Percentiles rank a stretch among this genome's conserved stretches.
phyloP scores from a whole-genome alignment of 2,113 vertebrate species.

The Chionodraco myersi region DNA sequence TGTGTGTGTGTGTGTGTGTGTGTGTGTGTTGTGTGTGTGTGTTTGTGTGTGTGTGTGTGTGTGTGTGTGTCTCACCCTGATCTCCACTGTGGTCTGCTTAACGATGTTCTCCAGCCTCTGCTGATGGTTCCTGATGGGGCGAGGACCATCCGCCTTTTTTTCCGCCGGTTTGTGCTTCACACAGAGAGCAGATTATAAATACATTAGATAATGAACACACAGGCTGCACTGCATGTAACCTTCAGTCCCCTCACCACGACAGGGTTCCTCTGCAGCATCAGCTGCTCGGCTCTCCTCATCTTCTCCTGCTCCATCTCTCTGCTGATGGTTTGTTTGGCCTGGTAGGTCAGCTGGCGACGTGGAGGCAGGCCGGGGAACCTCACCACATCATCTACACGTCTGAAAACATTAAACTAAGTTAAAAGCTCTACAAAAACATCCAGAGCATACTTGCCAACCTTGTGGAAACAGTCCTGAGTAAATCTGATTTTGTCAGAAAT shows the following conservation, averaged over 20 bases:
- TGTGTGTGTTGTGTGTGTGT: background rate
- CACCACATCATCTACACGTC: slow-evolving; percentile 90
- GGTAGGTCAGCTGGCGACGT: slow-evolving; percentile 92
- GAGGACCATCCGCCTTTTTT: slow-evolving; percentile 57
- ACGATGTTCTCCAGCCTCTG: slow-evolving; percentile 89
- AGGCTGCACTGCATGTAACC: too few relatives aligned
- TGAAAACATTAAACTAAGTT: slow-evolving; percentile 57
- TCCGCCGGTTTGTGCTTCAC: slow-evolving; percentile 42
- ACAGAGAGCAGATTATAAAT: slow-evolving; percentile 14
- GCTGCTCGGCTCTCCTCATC: slow-evolving; percentile 90
- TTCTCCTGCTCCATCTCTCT: slow-evolving; percentile 94
- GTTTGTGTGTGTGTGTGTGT: background rate
- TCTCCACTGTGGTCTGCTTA: slow-evolving; percentile 81
- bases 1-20: too few relatives aligned
- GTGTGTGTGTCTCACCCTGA: slow-evolving; percentile 82
- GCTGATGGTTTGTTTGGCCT: slow-evolving; percentile 95
- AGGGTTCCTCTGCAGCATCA: slow-evolving; percentile 75
- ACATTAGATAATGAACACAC: slow-evolving; percentile 4
- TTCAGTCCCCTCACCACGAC: slow-evolving; percentile 70
- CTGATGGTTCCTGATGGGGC: slow-evolving; percentile 79
- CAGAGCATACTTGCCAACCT: background rate
- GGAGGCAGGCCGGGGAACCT: slow-evolving; percentile 88
- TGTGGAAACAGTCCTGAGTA: too few relatives aligned
- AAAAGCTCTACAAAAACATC: background rate
- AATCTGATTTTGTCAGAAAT: too few relatives aligned